Evolutionary conservation across 1,140 invertebrate species (phyloP), one percentile per base, ranked within the genome.

Genomic region (Neotoxoptera formosana): DNA sequence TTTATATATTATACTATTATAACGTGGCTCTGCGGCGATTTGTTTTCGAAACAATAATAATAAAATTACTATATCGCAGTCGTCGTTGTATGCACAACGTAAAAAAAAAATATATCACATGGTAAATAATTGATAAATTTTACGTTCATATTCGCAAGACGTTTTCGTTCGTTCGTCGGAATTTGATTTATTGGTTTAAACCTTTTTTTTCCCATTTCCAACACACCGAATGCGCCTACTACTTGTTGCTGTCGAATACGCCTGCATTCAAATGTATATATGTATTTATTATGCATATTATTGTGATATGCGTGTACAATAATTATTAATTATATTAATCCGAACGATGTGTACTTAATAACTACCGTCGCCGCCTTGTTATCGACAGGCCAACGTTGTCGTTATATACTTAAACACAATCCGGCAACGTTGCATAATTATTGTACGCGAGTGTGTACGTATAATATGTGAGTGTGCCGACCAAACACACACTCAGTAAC

Each of bases 321-420:
- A 25, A 84, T 84, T 84, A 83, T 83, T 83, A 83, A 41, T 84
- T 30, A 84, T 45, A 84, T 25, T 84, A 84, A 84, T 84, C 83
- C 36, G 9, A 41, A 84, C 83, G 83, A 25, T 45, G 9, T 41
- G 23, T 84, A 30, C 41, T 84, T 84, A 23, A 45, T 45, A 76
- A 76, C n/a, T 76, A 76, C 60, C 14, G 83, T 45, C 83, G 41
- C 36, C 83, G 81, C 36, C 83, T 84, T 45, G 36, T 30, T 41
- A 84, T 84, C 83, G 83, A 84, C 36, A 30, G 83, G 21, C 36
- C 83, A 25, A 45, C 83, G 83, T 84, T 84, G 83, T 30, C 83
- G 36, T 84, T 84, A 41, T 30, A 34, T n/a, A 76, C n/a, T 76
- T 76, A n/a, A 76, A 76, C n/a, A 7, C 36, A 45, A 45, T 25